Evolutionary conservation across 2,113 vertebrate species (phyloP), one percentile per base, ranked within the genome.

Genomic region (Bagarius yarrelli): DNA sequence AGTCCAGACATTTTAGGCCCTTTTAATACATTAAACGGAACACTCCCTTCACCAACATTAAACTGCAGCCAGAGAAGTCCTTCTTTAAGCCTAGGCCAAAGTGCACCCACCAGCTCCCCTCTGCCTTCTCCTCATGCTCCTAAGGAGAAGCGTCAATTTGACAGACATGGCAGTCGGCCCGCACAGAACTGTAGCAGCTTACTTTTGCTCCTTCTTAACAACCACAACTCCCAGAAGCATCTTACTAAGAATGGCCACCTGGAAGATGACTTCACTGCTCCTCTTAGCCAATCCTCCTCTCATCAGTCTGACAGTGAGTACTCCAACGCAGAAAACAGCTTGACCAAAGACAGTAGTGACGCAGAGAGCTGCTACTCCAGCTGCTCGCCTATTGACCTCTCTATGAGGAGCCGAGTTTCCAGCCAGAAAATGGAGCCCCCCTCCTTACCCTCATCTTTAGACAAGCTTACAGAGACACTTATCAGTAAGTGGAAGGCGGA

Each of bases 311-410:
- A 96, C 55, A 96, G 96, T 40, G 96, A 98, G 74, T 96, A 94
- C 85, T 98, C 96, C 4, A 94, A 94, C 85, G 95, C 95, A 85
- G 96, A 98, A 82, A 94, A 95, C 75, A 96, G 95, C 85, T 93
- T 96, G 36, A 94, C 95, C 67, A 96, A 96, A 91, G 96, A 98
- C 82, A 97, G 94, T 90, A 98, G 96, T n/a, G 96, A 98, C 73
- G 96, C 95, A 9, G 96, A 98, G 87, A 98, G 96, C 82, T 95
- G 94, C 75, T 95, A 97, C 86, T 99, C 97, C 50, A 97, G 95
- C 85, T 97, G 96, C 86, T 95, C 95, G 57, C 98, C 98, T 61
- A 99, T 99, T 85, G 98, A 99, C 89, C 93, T 99, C 15, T 99
- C 97, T 27, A 94, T 96, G 84, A 96, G 95, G 89, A 94, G 93